Base-by-base conservation (phyloP, 2,888 invertebrate genomes). In the Meta bourneti region DNA sequence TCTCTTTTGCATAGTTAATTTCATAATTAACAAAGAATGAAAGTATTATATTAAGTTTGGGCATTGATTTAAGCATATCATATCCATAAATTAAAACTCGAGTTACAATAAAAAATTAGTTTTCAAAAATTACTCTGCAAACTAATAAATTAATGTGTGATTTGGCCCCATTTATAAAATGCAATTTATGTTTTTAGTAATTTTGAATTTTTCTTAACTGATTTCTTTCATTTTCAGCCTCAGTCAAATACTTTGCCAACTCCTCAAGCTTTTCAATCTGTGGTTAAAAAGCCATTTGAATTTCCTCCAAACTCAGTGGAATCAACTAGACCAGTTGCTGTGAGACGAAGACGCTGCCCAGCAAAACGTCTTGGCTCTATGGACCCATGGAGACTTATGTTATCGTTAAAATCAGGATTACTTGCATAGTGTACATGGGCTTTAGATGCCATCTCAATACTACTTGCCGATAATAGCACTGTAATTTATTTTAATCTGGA, bases 391-490 rank as follows among this genome's bases (percentile, higher is more conserved):
- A 97, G 99, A 94, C 96, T 99, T 94, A 97, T 99, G 96, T 99
- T 99, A 99, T 97, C 99, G 94, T 96, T 99, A 94, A 97, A 99
- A 94, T 99, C 98, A 11, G 99, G 99, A 77, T 96, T 99, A 93
- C 96, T 99, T 91, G 98, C 98, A 48, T 99, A 99, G 96, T 98
- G 98, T 93, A 98, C 98, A 93, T 99, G 99, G 98, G 99, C 99
- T 84, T 96, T 99, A 94, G 99, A 99, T 95, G 97, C 98, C 92
- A 96, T 99, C 90, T 99, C 98, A 95, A 97, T 99, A 94, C 96
- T 99, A 89, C 96, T 99, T 87, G 99, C 97, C 95, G 99, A 99
- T 95, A 99, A 99, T 95, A 96, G 97, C 94, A 97, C 98, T 92
- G 97, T 99, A 94, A 97, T 97, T 93, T 99, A 98, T 95, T 99